Conservation (phyloP, 2,888 invertebrate species). For the Hedya salicella region DNA sequence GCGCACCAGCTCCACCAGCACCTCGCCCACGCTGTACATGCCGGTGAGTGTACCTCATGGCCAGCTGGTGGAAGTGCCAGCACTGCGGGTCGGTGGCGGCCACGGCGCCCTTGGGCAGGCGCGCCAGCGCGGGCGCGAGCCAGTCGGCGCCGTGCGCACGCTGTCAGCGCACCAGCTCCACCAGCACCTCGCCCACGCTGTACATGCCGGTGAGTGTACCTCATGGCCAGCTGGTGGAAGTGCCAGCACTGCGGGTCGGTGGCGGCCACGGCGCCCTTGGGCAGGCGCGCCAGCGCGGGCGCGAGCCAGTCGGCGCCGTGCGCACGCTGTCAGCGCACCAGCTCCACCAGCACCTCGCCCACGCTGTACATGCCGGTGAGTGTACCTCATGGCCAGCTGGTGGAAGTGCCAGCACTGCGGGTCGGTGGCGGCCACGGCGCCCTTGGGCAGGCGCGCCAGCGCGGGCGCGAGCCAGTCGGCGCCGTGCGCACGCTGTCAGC, state of each 20-base stretch:
- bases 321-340: conserved; percentile 87
- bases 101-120: conserved; percentile 87
- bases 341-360: conserved; percentile 94
- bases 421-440: conserved; percentile 88
- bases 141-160: conserved; percentile 87
- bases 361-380: conserved; percentile 96
- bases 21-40: conserved; percentile 97
- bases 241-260: conserved; percentile 93
- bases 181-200: conserved; percentile 95
- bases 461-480: conserved; percentile 91
- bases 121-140: conserved; percentile 90
- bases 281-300: conserved; percentile 90
- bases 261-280: conserved; percentile 86
- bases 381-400: conserved; percentile 88
- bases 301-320: conserved; percentile 90
- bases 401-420: conserved; percentile 94
- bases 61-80: conserved; percentile 91
- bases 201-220: too few species aligned
- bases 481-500: conserved; percentile 85
- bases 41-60: too few species aligned
- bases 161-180: conserved; percentile 89
- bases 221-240: conserved; percentile 90
- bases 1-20: conserved; percentile 90
- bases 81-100: conserved; percentile 93
- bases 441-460: conserved; percentile 89